Evolutionary conservation across 2,888 invertebrate genomes (phyloP), one percentile per base, ranked within the genome.

Genomic region (Noctua fimbriata): DNA sequence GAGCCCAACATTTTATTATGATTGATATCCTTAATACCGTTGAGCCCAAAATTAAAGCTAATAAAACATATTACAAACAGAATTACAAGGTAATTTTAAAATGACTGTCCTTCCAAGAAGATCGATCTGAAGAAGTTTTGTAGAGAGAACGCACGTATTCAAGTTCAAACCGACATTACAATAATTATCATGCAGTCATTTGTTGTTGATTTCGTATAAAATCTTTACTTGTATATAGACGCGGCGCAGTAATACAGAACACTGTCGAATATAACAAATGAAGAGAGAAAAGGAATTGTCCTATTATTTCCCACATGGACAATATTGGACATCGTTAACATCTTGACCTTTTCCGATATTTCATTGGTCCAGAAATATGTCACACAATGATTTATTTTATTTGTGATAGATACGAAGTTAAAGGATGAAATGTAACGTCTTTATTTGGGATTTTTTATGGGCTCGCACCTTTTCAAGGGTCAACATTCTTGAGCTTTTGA

Each of bases 291-390:
- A 72, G 67, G 69, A 65, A 82, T 73, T 67, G n/a, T 69, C 69
- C 79, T 74, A 83, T 86, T 86, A 88, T 82, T 88, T 82, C 83
- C 76, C 73, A 76, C 69, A 84, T 69, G 81, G 81, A 77, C 87
- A 82, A 79, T 87, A 83, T 89, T 69, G 83, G 79, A 71, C 88
- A 81, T 89, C 85, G 87, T 89, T 89, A 89, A 67, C 76, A 75
- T 76, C 71, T 84, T 85, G 89, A 87, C 87, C 87, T 88, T 65
- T 76, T 69, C 60, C 70, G 52, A 85, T 87, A 85, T 85, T 78
- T 89, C 81, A 86, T 85, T 86, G 77, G 83, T 77, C 72, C 77
- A 74, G 81, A 79, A 82, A 84, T 66, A 88, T 86, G 84, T 84
- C 76, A 67, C 55, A 69, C 69, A 78, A 82, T 84, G 86, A 89